Evolutionary conservation across 2,113 vertebrate species (phyloP).

Genomic region (Cochlearius cochlearius): DNA sequence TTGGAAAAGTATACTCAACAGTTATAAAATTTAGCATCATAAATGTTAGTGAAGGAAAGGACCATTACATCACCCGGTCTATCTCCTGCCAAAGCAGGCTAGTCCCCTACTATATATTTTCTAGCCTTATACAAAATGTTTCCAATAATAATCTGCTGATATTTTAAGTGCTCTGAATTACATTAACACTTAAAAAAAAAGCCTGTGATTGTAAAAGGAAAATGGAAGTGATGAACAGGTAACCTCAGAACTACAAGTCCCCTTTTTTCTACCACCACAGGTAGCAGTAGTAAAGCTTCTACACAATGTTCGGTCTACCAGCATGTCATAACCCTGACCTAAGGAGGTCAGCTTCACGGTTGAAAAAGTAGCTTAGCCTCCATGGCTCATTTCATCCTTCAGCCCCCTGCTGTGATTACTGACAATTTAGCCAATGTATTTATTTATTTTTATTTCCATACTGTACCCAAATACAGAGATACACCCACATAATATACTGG

Average conservation of each 20-base stretch:
- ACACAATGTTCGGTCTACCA: background rate
- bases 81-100: background rate
- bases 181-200: background rate
- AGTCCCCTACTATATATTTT: background rate
- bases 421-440: conserved; percentile 18
- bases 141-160: background rate
- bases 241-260: background rate
- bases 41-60: background rate
- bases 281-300: background rate
- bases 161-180: background rate
- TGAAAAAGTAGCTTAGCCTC: conserved; percentile 31
- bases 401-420: conserved; percentile 47
- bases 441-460: conserved; percentile 44
- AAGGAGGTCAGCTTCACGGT: background rate
- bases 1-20: background rate
- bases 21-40: background rate
- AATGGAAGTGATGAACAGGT: background rate
- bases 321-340: conserved; percentile 22
- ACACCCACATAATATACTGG: background rate
- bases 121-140: background rate
- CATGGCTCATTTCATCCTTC: conserved; percentile 36
- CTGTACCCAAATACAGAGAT: background rate
- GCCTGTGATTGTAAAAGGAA: background rate
- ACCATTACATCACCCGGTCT: background rate
- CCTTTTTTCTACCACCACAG: background rate